Base-by-base conservation (phyloP, 2,888 invertebrate genomes). In the Cosmia pyralina region DNA sequence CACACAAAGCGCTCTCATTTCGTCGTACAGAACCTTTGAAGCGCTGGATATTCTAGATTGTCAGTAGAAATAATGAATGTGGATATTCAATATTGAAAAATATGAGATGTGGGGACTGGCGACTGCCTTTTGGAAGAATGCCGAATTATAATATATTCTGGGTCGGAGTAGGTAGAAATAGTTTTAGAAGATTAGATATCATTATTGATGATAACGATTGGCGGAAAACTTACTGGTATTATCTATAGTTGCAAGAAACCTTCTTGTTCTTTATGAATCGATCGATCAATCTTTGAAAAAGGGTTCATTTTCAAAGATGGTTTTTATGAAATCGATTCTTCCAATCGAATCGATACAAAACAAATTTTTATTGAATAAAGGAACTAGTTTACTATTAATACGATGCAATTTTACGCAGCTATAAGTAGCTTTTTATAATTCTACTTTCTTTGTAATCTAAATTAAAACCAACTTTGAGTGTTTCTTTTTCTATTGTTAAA, bases 1-100 rank as follows among this genome's bases (percentile, higher is more conserved):
- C n/a, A 48, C 68, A 68, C 75, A 84, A 78, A 77, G 69, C 73
- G 79, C 66, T 84, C 75, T 79, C 82, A 64, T 87, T 85, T 74
- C 64, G 46, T 58, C 70, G 63, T 62, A 65, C 78, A 64, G 38
- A 59, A 55, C 55, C 72, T 75, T 75, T 77, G 77, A 72, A 81
- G 48, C 58, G 52, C 69, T 68, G 67, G 44, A 69, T 69, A 68
- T 80, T 69, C 76, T 34, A 58, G 58, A 87, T 78, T 69, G 77
- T 79, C 75, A 66, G 53, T 64, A 38, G 57, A 82, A 67, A 75
- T 77, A 75, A 84, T 77, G 52, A 67, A 66, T 41, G 76, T 72
- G 58, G 38, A 64, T 59, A 72, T 69, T 73, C 58, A 28, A 28
- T 52, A 69, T 69, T 80, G 59, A 55, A 80, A 58, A 66, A 66